Evolutionary conservation across 2,797 vertebrate species (phyloP).

Genomic region (Spinibarbus caldwelli): DNA sequence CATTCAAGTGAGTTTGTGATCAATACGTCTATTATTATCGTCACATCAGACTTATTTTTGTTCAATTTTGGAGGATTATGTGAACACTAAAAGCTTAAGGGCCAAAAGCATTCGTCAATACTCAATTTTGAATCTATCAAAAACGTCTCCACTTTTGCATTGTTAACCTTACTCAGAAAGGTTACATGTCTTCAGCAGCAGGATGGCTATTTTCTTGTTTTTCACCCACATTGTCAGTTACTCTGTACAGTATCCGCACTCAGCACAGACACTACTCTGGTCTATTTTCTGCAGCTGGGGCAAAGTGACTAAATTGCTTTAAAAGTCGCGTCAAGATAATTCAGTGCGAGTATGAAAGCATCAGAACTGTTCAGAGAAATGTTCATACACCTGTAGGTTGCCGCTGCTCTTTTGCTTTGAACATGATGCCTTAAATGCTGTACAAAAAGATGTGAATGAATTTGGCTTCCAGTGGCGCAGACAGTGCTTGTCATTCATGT

Average conservation of each 20-base stretch:
- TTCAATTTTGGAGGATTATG: not conserved
- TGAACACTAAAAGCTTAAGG: not conserved
- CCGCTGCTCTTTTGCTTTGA: not conserved
- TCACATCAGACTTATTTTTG: not conserved
- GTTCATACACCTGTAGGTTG: not conserved
- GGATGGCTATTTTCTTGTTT: not conserved
- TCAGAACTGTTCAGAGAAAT: constrained; percentile 1
- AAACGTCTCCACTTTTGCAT: not conserved
- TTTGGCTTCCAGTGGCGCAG: not conserved
- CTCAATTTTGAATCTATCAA: not conserved
- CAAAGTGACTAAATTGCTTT: constrained; percentile 6
- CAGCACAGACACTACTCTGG: not conserved
- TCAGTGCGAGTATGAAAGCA: not conserved
- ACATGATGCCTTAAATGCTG: not conserved
- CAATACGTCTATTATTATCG: not conserved
- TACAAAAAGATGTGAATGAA: not conserved
- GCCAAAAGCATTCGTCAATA: not conserved
- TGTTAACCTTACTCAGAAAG: not conserved
- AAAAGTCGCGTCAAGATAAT: not conserved
- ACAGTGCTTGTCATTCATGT: not conserved
- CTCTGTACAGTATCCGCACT: not conserved
- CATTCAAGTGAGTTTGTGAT: not conserved
- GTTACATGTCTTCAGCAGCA: not conserved
- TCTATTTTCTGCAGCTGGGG: constrained; percentile 20
- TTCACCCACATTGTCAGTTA: not conserved